phyloP scores from a whole-genome alignment of 2,113 vertebrate species.

The Poecilia latipinna region DNA sequence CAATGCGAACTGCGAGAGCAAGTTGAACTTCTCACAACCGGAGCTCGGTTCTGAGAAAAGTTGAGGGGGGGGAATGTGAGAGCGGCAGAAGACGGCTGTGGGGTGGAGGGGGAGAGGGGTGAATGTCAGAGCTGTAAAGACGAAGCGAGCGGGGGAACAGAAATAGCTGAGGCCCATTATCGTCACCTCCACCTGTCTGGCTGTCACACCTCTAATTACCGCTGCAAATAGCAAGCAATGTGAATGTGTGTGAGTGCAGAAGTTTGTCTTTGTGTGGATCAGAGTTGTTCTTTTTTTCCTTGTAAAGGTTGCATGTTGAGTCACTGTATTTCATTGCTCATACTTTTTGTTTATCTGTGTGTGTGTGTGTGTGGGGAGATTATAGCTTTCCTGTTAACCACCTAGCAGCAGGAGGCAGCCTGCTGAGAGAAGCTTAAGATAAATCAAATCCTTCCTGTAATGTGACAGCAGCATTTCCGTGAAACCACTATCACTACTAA shows the following conservation, averaged over 20 bases:
- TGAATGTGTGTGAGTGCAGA: background rate
- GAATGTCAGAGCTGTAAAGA: slow-evolving; percentile 10
- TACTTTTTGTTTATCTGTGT: slow-evolving; percentile 22
- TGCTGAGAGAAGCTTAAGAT: slow-evolving; percentile 66
- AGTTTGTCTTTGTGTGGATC: background rate
- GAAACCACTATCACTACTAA: slow-evolving; percentile 55
- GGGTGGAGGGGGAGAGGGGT: background rate
- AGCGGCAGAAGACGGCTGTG: slow-evolving; percentile 15
- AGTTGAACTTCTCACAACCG: background rate
- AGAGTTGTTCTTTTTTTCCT: background rate
- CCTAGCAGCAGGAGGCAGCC: slow-evolving; percentile 66
- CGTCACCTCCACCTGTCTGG: slow-evolving; percentile 69
- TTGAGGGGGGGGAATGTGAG: background rate
- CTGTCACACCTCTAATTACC: slow-evolving; percentile 71
- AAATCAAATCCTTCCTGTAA: slow-evolving; percentile 73
- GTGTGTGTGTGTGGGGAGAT: slow-evolving; percentile 48
- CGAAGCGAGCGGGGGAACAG: slow-evolving; percentile 39
- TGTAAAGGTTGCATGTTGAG: slow-evolving; percentile 4
- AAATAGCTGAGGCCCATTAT: slow-evolving; percentile 70
- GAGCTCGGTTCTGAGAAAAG: background rate
- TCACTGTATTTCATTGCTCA: slow-evolving; percentile 14
- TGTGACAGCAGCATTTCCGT: slow-evolving; percentile 70
- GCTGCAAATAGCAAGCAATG: slow-evolving; percentile 55
- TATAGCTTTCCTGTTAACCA: slow-evolving; percentile 68
- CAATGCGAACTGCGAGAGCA: background rate